Evolutionary conservation across 2,888 invertebrate species (phyloP).

Genomic region (Drosophila borealis): DNA sequence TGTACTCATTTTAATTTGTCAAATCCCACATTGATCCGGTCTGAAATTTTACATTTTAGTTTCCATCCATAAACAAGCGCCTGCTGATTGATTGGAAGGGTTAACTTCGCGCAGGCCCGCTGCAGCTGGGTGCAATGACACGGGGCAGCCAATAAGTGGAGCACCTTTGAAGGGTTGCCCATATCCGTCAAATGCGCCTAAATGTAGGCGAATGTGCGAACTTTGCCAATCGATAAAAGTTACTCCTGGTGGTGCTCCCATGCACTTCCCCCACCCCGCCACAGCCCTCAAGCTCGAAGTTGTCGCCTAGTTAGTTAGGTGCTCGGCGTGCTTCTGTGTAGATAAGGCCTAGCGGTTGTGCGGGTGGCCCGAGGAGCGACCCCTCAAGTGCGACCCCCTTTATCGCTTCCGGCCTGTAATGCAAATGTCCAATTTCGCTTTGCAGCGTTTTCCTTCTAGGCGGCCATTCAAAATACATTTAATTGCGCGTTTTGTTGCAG

Average conservation of each 20-base stretch:
- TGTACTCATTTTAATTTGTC: too few species aligned
- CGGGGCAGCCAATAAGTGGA: conserved; percentile 28
- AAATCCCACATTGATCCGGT: too few species aligned
- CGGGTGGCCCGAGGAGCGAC: not conserved
- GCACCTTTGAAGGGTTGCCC: conserved; percentile 27
- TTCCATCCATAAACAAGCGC: not conserved
- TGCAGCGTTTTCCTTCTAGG: conserved; percentile 29
- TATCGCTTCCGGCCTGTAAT: conserved; percentile 19
- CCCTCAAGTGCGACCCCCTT: not conserved
- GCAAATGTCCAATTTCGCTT: conserved; percentile 41
- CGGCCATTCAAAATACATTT: conserved; percentile 30
- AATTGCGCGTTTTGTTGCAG: conserved; percentile 61
- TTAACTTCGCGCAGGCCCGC: conserved; percentile 1
- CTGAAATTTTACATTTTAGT: too few species aligned
- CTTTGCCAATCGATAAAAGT: conserved; percentile 72
- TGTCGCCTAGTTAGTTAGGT: conserved; percentile 9
- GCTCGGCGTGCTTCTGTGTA: not conserved
- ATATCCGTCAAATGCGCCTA: conserved; percentile 19
- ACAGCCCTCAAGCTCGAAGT: conserved; percentile 24
- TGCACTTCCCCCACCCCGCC: conserved; percentile 54
- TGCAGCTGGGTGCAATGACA: conserved; percentile 50
- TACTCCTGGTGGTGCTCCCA: conserved; percentile 54
- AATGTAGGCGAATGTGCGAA: conserved; percentile 54
- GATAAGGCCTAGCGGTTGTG: conserved; percentile 20
- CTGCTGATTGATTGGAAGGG: not conserved